A percentile compares a stretch with the other conserved stretches of the same genome.
Evolutionary conservation across 2,797 vertebrate genomes (phyloP).

Genomic region (Anableps anableps): DNA sequence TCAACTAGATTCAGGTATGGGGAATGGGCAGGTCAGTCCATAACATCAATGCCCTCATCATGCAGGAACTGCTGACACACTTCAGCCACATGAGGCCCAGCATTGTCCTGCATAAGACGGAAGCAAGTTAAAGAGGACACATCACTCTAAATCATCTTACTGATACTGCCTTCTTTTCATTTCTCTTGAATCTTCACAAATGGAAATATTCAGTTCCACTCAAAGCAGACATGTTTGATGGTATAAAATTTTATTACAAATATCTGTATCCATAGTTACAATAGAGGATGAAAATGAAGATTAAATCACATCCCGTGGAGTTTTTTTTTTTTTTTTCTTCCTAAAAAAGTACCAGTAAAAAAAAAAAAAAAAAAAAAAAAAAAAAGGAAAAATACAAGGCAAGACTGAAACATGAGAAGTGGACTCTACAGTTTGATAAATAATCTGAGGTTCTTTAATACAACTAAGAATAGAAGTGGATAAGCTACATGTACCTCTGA

Average conservation of each 20-base stretch:
- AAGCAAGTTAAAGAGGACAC: too few species aligned
- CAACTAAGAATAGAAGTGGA: background rate
- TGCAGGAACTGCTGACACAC: too few species aligned
- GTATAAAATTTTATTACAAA: conserved; percentile 67
- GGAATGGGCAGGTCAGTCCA: too few species aligned
- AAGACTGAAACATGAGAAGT: conserved; percentile 48
- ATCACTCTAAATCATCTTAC: background rate
- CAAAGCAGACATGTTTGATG: conserved; percentile 19
- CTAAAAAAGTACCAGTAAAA: conserved; percentile 53
- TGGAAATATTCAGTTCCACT: background rate
- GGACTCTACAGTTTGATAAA: conserved; percentile 21
- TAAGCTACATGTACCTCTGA: conserved; percentile 12
- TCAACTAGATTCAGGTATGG: too few species aligned
- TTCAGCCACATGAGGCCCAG: too few species aligned
- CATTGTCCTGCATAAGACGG: too few species aligned
- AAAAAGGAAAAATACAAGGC: conserved; percentile 57
- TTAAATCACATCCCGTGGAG: conserved; percentile 58
- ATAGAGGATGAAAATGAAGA: conserved; percentile 49
- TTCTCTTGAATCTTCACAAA: background rate
- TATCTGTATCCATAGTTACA: conserved; percentile 48
- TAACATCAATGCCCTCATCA: too few species aligned
- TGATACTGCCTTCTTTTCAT: background rate
- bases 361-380: conserved; percentile 51
- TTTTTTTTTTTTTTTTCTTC: conserved; percentile 24
- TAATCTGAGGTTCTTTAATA: background rate